phyloP scores from a whole-genome alignment of 1,140 invertebrate genomes.

The Pollicipes pollicipes region DNA sequence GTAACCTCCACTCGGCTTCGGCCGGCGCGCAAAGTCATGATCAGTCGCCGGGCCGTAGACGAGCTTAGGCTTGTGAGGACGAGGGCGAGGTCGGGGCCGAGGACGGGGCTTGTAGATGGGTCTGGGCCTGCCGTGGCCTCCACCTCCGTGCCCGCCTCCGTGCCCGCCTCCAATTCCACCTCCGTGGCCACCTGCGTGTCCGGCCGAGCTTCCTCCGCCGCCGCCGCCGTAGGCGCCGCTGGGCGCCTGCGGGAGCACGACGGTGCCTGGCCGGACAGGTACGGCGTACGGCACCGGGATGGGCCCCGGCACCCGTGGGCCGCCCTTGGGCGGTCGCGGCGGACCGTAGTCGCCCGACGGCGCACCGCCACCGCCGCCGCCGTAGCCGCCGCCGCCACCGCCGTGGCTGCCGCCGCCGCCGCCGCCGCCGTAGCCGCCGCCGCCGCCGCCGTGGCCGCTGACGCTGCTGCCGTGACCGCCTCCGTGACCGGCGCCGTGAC shows the following conservation, averaged over 20 bases:
- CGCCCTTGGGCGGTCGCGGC: background rate
- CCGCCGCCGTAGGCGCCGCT: background rate
- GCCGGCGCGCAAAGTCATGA: conserved; percentile 9
- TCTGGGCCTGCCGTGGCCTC: background rate
- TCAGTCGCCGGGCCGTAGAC: background rate
- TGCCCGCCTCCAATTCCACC: background rate
- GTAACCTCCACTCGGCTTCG: background rate
- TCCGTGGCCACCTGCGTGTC: background rate
- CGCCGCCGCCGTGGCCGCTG: too few species aligned
- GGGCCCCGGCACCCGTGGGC: conserved; percentile 6
- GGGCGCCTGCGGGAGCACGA: conserved; percentile 12
- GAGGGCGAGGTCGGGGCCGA: background rate
- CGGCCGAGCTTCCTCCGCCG: too few species aligned
- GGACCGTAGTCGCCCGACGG: background rate
- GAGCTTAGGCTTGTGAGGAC: background rate
- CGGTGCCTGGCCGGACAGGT: conserved; percentile 14
- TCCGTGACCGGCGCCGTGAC: background rate
- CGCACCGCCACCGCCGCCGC: too few species aligned
- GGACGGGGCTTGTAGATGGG: conserved; percentile 5
- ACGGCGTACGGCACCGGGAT: conserved; percentile 15
- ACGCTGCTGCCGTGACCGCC: too few species aligned
- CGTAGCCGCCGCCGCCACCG: too few species aligned
- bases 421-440: too few species aligned
- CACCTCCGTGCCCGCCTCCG: background rate
- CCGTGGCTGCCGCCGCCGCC: too few species aligned